These are phyloP conservation scores for Trichonephila inaurata DNA, from an alignment of 1,140 invertebrate genomes.

Conservation along the genomic window DNA sequence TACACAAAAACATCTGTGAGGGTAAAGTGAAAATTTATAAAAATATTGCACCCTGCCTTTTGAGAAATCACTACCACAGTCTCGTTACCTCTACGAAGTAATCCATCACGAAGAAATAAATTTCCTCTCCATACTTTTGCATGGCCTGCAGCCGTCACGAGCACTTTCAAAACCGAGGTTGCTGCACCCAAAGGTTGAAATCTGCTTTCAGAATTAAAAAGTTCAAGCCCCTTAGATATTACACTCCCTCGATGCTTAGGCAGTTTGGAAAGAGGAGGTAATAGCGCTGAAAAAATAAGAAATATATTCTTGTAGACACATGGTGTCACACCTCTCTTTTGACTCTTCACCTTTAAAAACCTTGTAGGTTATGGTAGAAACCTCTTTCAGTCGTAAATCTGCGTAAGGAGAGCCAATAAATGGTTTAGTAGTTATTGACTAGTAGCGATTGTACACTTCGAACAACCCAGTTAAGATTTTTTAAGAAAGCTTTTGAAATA, in stretches of 20 bases:
- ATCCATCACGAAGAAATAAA: background rate
- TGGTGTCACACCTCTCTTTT: background rate
- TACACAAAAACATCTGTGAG: too few species aligned
- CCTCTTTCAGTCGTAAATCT: background rate
- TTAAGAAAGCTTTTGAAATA: too few species aligned
- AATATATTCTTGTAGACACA: background rate
- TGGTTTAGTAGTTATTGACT: background rate
- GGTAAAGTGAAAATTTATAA: too few species aligned
- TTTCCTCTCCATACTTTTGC: background rate
- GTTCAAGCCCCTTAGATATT: background rate
- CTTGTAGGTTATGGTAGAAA: too few species aligned
- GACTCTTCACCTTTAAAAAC: background rate
- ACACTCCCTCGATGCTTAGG: background rate
- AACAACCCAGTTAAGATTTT: too few species aligned
- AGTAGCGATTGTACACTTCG: too few species aligned
- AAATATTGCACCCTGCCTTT: too few species aligned
- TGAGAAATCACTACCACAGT: too few species aligned
- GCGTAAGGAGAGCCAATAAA: background rate
- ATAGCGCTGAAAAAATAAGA: background rate
- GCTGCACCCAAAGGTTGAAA: background rate
- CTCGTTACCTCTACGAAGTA: too few species aligned
- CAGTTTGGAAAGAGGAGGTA: background rate
- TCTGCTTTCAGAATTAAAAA: background rate
- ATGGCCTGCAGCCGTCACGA: background rate
- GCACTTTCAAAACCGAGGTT: background rate